Base-by-base conservation (phyloP, 2,113 vertebrate genomes). In the Platysteira castanea region DNA sequence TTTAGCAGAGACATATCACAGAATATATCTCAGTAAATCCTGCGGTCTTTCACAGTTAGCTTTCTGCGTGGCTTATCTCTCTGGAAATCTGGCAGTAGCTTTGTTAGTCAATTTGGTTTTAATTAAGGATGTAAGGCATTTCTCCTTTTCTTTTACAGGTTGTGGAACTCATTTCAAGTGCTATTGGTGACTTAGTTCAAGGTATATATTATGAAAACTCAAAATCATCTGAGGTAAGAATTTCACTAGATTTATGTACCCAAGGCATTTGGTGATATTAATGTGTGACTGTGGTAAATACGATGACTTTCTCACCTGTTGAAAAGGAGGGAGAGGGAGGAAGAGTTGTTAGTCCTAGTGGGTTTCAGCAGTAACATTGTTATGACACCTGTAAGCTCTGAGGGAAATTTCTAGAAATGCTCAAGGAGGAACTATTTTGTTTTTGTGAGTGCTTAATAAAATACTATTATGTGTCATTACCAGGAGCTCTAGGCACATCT, bases 181-280 rank as follows among this genome's bases (percentile, higher is more conserved):
- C 99, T 94, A 99, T 99, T 26, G 99, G 99, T 92, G 99, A 99
- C 95, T 96, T 99, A 96, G 99, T 99, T 89, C 99, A 99, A 98
- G 99, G 99, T 61, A 98, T 99, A 96, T 99, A 99, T 97, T 98
- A 98, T 61, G 99, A 99, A 97, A 99, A 98, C 94, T 98, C 97
- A 88, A 96, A 92, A 88, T 97, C 91, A 39, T 83, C 96, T 47
- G 98, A 99, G 99, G 99, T 99, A 98, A 98, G 97, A 89, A 67
- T 91, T 94, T 84, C 16, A 31, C 42, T 78, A 39, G 47, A 69
- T 70, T 83, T 85, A 41, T 61, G 6, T 90, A 90, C 19, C 24
- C 30, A 73, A 87, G 46, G 77, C 31, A 17, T 82, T 80, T 63
- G 11, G 33, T 88, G 81, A 56, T 94, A 52, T 5, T 96, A 87